Evolutionary conservation across 1,140 invertebrate genomes (phyloP), one percentile per base, ranked within the genome.

Genomic region (Charaxes varanes): DNA sequence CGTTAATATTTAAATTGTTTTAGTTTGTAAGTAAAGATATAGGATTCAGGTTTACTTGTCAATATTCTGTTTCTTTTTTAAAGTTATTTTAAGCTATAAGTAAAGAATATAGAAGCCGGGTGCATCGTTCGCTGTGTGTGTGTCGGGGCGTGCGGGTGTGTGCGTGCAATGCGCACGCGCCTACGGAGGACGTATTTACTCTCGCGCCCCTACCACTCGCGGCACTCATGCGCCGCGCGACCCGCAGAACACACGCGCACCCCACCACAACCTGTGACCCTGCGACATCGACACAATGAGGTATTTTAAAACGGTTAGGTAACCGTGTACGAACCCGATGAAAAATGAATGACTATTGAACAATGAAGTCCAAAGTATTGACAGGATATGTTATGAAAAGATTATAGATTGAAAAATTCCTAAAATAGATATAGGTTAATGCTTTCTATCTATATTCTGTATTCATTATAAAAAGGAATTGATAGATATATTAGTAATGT

Each of bases 141-240:
- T 43, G 50, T 45, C 27, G 34, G 28, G 18, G 52, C 62, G 54
- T 64, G 57, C 37, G 52, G 38, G 22, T 13, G 74, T 76, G 70
- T 76, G 76, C 62, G 76, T 71, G 59, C 57, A 45, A 49, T 49
- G 73, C 62, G 73, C 74, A 71, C 71, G 71, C 65, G 71, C 60
- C 63, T 57, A 58, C 53, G 46, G 34, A 64, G 51, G 40, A n/a
- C 53, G 74, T 83, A 80, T 80, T 77, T 80, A 83, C 76, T 53
- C 63, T 56, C 64, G 62, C 70, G 67, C 64, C 72, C 78, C 76
- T 79, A 74, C 78, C 78, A 79, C 69, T 55, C 53, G 46, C 45
- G 62, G 50, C 78, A 83, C 78, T 83, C 72, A 80, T 77, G 76
- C 72, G 68, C 76, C 59, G 76, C 61, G 46, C 69, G 70, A 69